Base-by-base conservation (phyloP, 2,888 invertebrate species). In the Oxyteleia sp. region DNA sequence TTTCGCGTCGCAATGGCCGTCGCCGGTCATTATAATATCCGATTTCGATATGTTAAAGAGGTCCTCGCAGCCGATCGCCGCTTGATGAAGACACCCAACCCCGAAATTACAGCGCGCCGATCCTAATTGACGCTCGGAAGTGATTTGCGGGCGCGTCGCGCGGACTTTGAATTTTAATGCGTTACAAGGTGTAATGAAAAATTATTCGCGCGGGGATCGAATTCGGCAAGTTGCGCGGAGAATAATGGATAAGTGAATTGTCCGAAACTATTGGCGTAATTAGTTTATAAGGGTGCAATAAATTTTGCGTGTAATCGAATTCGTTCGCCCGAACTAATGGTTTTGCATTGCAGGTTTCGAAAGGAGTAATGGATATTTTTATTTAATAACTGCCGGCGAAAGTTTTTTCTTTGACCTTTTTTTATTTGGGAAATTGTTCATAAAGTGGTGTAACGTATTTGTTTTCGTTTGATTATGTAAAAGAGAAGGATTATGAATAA, bases 11-110 rank as follows among this genome's bases (percentile, higher is more conserved):
- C 51, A 68, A 64, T 71, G 29, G 10, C 35, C 51, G 49, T 55
- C 32, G 45, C 35, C 86, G 80, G 64, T 35, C 74, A 87, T 89
- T 88, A 87, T 85, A 84, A 82, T 89, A 88, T 89, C 87, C 85
- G 86, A 88, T 89, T 87, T 87, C 89, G 84, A 81, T 83, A 85
- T 74, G 84, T 82, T 75, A 83, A 74, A 84, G 86, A 86, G n/a
- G n/a, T n/a, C n/a, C n/a, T n/a, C n/a, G n/a, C n/a, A n/a, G 86
- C 69, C 64, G 59, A 78, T 85, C 81, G 72, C 75, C 81, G 75
- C 26, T 38, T 26, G 63, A 64, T 57, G 16, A 68, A 72, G 81
- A 63, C 32, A 81, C 57, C 43, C 53, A 81, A 75, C 55, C 35
- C 69, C 63, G 32, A 75, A 81, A 81, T 81, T 69, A 81, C 69